Conservation (phyloP, 2,113 vertebrate species). For the Paratilapia polleni region DNA sequence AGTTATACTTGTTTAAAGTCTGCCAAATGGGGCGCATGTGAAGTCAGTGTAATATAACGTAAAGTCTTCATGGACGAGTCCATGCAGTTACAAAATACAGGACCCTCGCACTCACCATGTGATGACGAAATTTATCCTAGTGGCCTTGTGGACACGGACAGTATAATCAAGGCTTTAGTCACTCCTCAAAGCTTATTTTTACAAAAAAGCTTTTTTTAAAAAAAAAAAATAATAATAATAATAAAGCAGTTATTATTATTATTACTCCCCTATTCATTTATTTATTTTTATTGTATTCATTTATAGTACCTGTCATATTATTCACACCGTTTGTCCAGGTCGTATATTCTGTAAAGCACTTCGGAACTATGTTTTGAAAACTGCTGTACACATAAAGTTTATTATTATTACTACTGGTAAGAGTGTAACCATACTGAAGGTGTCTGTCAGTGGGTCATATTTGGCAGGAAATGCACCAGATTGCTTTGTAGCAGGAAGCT, state of each 20-base stretch:
- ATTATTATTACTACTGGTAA: background rate
- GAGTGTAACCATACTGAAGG: background rate
- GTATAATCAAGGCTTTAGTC: background rate
- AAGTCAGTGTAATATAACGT: background rate
- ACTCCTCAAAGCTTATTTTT: background rate
- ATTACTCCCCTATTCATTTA: no score
- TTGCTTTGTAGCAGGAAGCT: background rate
- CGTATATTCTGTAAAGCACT: background rate
- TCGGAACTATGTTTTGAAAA: background rate
- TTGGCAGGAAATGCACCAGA: constrained; percentile 25
- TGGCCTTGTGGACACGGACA: no score
- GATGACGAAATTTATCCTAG: no score
- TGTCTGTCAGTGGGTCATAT: background rate
- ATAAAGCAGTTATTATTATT: no score
- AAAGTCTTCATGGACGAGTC: background rate
- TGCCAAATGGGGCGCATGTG: background rate
- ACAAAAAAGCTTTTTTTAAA: background rate
- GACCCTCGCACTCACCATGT: background rate
- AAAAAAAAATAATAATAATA: no score
- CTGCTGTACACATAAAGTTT: background rate
- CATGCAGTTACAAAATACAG: background rate
- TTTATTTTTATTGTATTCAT: background rate
- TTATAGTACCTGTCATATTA: background rate
- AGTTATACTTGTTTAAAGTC: background rate
- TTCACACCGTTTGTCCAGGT: background rate